Evolutionary conservation across 2,888 invertebrate species (phyloP), one percentile per base, ranked within the genome.

Genomic region (Neria commutata): DNA sequence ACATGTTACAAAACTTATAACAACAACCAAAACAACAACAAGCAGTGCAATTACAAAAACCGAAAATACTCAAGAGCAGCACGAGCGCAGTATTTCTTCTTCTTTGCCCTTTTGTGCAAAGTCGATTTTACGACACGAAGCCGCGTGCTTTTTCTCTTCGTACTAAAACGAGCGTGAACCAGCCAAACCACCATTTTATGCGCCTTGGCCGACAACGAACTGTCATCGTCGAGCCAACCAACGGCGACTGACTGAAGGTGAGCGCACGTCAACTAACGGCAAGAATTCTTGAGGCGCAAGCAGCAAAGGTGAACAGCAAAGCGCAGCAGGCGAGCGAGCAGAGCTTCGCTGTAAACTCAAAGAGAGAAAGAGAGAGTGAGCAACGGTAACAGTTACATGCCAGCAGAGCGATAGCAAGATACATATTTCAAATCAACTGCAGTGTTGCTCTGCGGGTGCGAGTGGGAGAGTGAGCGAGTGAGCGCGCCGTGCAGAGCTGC

Each of bases 151-250:
- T 60, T 64, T 61, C 60, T 61, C 58, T 37, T 19, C 42, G 25
- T 42, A 23, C 49, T 26, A 33, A 26, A 47, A 64, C 42, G 40
- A 53, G 29, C 61, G 58, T 54, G 58, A 42, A 58, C 37, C 45
- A 33, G 26, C 33, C 25, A 37, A 37, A 24, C 60, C 62, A 66
- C 64, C 62, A 64, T 64, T 64, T 62, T 66, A 56, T 61, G 61
- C 62, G 61, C 57, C 58, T 45, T 47, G 52, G 58, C 62, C n/a
- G n/a, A n/a, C n/a, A n/a, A 63, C 54, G 29, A 29, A 11, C 11
- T 57, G 52, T 42, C 50, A 37, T 53, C 58, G 56, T 62, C 61
- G n/a, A 62, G 64, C 54, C 62, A 58, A 42, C 14, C 37, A 37
- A n/a, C 42, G 42, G 54, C 61, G 58, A 63, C 63, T 61, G 54